Base-by-base conservation (phyloP, 30 jellyfish, hydroid and myxozoan genomes). In the Chironex yamaguchii region DNA sequence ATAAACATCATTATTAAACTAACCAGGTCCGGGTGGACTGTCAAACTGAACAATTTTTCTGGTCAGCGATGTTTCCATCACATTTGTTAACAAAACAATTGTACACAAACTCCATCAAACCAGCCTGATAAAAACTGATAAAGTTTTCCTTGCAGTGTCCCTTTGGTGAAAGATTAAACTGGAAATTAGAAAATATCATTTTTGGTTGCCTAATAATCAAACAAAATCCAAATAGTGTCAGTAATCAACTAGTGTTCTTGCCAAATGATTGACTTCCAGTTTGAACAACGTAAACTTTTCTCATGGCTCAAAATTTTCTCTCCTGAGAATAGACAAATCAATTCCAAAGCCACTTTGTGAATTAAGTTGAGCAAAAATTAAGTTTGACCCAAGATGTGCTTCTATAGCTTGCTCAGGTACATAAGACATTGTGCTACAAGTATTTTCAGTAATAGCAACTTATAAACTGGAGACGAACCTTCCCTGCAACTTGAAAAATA, bases 191-290 rank as follows among this genome's bases (percentile, higher is more conserved):
- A 76, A 91, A 91, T 29, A 30, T 42, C 73, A 48, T 76, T 48
- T 65, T 69, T 36, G 85, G 78, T 33, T 91, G 72, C 66, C 79
- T 85, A 64, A 84, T 85, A 34, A 91, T 67, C 35, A 69, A 22
- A 91, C 98, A 62, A 91, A 91, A 66, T 91, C 98, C 13, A 96
- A 91, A 64, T 75, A 91, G 12, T 96, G 50, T 12, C 93, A 93
- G 74, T 62, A 85, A 12, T 84, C 98, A 63, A 84, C 71, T 96
- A 96, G 85, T 1, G 88, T 29, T 3, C 89, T 66, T 66, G 51
- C 90, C 25, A 93, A 92, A 54, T 90, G 73, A 79, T 72, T 70
- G 52, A 91, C 98, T 29, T 85, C 89, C 3, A 91, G 81, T 80
- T 91, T 91, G 88, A 50, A 91, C 63, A 91, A 79, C 1, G 98